phyloP scores from a whole-genome alignment of 2,888 invertebrate genomes.

The Bedellia somnulentella region DNA sequence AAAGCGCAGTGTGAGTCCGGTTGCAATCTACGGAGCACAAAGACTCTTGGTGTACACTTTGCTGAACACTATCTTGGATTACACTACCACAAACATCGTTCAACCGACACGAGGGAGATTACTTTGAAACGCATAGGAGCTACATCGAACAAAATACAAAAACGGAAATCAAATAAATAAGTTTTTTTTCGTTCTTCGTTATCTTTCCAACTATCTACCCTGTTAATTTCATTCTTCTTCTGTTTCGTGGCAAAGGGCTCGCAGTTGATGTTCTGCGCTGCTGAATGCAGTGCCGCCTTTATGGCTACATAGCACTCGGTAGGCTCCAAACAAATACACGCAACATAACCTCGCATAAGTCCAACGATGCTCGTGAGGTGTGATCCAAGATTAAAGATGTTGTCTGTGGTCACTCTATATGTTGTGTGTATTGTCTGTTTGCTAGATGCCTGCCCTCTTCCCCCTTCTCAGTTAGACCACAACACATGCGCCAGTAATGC shows the following conservation, averaged over 20 bases:
- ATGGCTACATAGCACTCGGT: too few species aligned
- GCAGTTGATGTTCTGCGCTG: too few species aligned
- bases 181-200: constrained; percentile 28
- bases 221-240: constrained; percentile 30
- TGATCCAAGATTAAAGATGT: constrained; percentile 59
- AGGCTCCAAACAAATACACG: constrained; percentile 52
- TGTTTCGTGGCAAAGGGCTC: too few species aligned
- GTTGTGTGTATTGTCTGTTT: constrained; percentile 86
- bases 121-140: too few species aligned
- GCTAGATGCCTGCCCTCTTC: constrained; percentile 94
- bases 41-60: constrained; percentile 58
- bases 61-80: constrained; percentile 60
- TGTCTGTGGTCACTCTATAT: constrained; percentile 64
- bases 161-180: too few species aligned
- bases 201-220: constrained; percentile 51
- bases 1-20: constrained; percentile 39
- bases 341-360: constrained; percentile 47
- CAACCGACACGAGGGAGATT: constrained; percentile 9
- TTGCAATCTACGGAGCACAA: constrained; percentile 62
- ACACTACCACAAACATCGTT: constrained; percentile 57
- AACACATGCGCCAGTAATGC: constrained; percentile 75
- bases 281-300: too few species aligned
- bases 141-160: too few species aligned
- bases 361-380: constrained; percentile 51
- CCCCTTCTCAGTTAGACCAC: constrained; percentile 85